Evolutionary conservation across 2,797 vertebrate genomes (phyloP).

Genomic region (Ptychadena robeensis): DNA sequence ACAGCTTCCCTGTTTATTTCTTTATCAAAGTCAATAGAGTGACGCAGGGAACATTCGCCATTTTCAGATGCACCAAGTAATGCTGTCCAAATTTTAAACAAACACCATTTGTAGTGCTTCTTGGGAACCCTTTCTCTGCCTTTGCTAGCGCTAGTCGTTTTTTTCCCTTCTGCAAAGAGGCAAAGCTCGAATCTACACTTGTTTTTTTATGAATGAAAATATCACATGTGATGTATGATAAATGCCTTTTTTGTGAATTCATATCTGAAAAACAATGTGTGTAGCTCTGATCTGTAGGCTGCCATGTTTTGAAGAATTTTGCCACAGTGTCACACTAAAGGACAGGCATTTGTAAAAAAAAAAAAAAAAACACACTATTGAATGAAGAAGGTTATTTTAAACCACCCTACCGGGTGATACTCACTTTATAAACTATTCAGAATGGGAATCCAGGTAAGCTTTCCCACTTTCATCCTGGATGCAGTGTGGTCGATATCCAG

Average conservation of each 20-base stretch:
- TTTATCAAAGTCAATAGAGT: conserved; percentile 50
- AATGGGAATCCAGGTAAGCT: too few relatives aligned
- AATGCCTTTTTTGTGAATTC: too few relatives aligned
- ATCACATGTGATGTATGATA: too few relatives aligned
- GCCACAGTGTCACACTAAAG: too few relatives aligned
- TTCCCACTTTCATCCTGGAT: background rate
- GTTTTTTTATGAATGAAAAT: background rate
- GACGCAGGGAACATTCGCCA: conserved; percentile 47
- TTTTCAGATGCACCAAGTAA: conserved; percentile 32
- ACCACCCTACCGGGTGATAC: background rate
- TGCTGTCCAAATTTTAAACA: conserved; percentile 3
- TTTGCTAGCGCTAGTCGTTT: background rate
- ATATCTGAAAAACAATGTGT: too few relatives aligned
- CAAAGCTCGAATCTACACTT: background rate
- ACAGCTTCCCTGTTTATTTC: conserved; percentile 47
- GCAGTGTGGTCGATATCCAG: too few relatives aligned
- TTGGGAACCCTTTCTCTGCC: background rate
- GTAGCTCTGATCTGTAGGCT: too few relatives aligned
- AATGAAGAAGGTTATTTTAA: too few relatives aligned
- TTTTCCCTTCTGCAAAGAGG: background rate
- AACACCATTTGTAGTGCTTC: background rate
- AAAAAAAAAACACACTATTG: background rate
- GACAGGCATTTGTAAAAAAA: too few relatives aligned
- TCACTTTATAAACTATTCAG: too few relatives aligned
- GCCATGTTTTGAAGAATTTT: too few relatives aligned